Base-by-base conservation (phyloP, 2,113 vertebrate genomes). In the Pedionomus torquatus region DNA sequence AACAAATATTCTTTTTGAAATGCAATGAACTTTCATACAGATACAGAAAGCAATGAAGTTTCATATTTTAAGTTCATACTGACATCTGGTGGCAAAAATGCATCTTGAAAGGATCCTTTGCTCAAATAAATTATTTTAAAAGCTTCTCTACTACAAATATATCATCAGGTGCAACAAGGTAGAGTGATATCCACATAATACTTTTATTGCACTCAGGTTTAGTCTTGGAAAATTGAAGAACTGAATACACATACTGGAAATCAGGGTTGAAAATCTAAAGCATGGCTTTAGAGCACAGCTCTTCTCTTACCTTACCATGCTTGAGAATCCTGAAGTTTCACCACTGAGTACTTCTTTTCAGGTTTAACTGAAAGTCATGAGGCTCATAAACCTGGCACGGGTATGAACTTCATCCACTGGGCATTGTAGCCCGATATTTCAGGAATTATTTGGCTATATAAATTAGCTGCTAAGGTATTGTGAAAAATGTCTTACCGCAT, bases 401-500 rank as follows among this genome's bases (percentile, higher is more conserved):
- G 17, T 39, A 61, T 21, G 31, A 12, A 21, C 37, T 66, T 71
- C 17, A 43, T 9, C 68, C 9, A 16, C 12, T 5, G 31, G 35
- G 37, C 13, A 37, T 11, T 48, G 57, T 31, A 15, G 24, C 39
- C 14, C 57, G 33, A 2, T 7, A 21, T 4, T 9, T 4, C 17
- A 41, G 82, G 95, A 88, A 90, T 72, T 43, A 2, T 37, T 55
- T 48, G 57, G 33, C 18, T 41, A 17, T 28, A 44, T 13, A n/a
- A 80, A 63, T 71, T 30, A 83, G 48, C 51, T 79, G 28, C 30
- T 65, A 25, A 26, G 12, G 15, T 9, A 46, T 11, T 7, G 1
- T 6, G 33, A 60, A 35, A 44, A 72, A 31, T 7, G 17, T n/a
- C 98, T 98, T 96, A 99, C 99, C 98, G 98, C 70, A 99, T 99